Conservation (phyloP, 2,113 vertebrate species). For the Peromyscus polionotus region DNA sequence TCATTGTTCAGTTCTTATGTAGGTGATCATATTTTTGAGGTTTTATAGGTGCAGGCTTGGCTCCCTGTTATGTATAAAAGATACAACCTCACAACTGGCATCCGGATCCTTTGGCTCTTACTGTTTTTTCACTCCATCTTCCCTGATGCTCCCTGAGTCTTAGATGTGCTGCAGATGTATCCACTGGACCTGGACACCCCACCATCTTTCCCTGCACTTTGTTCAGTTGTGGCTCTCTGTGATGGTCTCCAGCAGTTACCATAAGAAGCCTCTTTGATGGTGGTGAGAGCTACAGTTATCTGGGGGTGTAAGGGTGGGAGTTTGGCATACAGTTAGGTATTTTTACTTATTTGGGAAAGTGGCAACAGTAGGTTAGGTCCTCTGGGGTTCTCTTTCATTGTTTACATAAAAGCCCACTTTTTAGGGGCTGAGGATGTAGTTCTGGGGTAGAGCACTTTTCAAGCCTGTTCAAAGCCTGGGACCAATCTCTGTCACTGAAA, state of each 20-base stretch:
- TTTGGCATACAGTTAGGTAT: neutral
- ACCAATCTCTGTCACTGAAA: neutral
- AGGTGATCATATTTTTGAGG: neutral
- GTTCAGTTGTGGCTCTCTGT: neutral
- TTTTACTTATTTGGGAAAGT: neutral
- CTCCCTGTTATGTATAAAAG: neutral
- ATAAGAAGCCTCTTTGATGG: neutral
- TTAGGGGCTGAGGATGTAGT: neutral
- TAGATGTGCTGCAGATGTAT: neutral
- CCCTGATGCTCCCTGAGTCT: neutral
- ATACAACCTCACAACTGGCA: neutral
- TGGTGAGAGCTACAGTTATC: neutral
- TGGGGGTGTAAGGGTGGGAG: neutral
- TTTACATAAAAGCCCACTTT: neutral
- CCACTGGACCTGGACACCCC: neutral
- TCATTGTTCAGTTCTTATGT: neutral
- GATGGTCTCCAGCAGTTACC: neutral
- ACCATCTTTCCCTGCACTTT: neutral
- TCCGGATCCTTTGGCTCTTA: neutral
- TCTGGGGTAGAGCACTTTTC: neutral
- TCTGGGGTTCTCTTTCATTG: neutral
- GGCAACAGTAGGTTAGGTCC: neutral
- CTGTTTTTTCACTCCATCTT: neutral
- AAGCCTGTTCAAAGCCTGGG: neutral
- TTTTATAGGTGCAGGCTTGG: neutral